These are phyloP conservation scores for Neuroterus valhalla DNA, from an alignment of 1,140 invertebrate species.

Conservation along the genomic window DNA sequence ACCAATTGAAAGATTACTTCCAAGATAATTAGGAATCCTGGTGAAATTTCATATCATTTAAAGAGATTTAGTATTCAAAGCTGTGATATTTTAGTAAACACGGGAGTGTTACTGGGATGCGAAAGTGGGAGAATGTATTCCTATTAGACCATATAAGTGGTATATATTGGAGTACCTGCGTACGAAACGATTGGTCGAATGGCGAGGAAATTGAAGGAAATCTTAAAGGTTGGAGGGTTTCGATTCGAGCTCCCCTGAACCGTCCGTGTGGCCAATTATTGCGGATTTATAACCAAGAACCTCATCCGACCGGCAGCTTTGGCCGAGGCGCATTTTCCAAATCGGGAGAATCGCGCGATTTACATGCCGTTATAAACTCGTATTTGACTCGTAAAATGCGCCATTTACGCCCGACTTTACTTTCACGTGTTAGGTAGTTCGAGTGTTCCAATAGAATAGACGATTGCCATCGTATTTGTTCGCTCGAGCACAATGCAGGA, in stretches of 20 bases:
- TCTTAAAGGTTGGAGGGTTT: conserved; percentile 57
- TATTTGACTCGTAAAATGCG: conserved; percentile 46
- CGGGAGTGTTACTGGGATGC: background rate
- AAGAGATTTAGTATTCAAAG: background rate
- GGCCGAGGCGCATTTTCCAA: conserved; percentile 43
- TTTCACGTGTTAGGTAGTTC: conserved; percentile 24
- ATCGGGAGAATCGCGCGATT: conserved; percentile 52
- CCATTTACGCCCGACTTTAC: conserved; percentile 21
- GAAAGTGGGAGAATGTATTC: background rate
- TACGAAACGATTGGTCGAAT: background rate
- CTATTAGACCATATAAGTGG: conserved; percentile 22
- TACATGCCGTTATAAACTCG: conserved; percentile 53
- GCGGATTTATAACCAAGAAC: conserved; percentile 70
- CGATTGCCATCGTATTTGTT: conserved; percentile 36
- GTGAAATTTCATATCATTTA: background rate
- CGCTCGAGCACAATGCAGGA: conserved; percentile 26
- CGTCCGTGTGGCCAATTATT: conserved; percentile 71
- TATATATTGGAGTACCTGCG: background rate
- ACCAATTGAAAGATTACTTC: no score
- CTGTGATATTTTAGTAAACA: background rate
- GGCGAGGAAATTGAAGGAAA: conserved; percentile 66
- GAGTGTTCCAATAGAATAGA: conserved; percentile 32
- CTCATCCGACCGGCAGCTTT: conserved; percentile 56
- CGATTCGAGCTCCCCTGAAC: conserved; percentile 53
- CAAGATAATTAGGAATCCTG: no score